Base-by-base conservation (phyloP, 1,140 invertebrate species). In the Drosophila fuyamai region DNA sequence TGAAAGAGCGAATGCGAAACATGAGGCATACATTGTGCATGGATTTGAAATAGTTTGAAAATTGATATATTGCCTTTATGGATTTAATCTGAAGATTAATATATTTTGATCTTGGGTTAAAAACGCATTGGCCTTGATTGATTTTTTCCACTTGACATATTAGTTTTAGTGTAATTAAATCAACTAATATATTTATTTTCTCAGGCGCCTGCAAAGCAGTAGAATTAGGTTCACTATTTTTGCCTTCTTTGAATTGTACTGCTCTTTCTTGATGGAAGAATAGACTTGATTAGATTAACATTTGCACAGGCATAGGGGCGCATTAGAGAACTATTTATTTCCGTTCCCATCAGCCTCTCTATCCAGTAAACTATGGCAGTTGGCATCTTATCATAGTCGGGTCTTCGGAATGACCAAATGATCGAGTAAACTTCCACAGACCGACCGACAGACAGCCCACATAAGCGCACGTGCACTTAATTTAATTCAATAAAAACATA, bases 401-500 rank as follows among this genome's bases (percentile, higher is more conserved):
- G 44, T 38, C 35, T 38, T n/a, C 12, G 12, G 57, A 47, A 41
- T 68, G 54, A 41, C 51, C 67, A 76, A 76, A 67, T 76, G 73
- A 77, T 57, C 66, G 66, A 71, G 32, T 47, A 53, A 47, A 36
- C 46, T 10, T 23, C 27, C 16, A 29, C 47, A 13, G 51, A 16
- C 14, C 32, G 50, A 8, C 35, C 7, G 41, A 54, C 50, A 53
- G 65, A 51, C 56, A 79, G 57, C 83, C 83, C 83, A 89, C 83
- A 88, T 88, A 38, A 41, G 44, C 71, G 84, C 83, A 88, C 84
- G 83, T 88, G 83, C 84, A 88, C 79, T 89, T 88, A 79, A 88
- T 88, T 88, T 88, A 88, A 83, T 88, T 89, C 83, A 89, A 88
- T 88, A 88, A 88, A 88, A 88, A 76, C 76, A 89, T 88, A 89